Conservation (phyloP, 2,113 vertebrate species). For the Atractosteus spatula region DNA sequence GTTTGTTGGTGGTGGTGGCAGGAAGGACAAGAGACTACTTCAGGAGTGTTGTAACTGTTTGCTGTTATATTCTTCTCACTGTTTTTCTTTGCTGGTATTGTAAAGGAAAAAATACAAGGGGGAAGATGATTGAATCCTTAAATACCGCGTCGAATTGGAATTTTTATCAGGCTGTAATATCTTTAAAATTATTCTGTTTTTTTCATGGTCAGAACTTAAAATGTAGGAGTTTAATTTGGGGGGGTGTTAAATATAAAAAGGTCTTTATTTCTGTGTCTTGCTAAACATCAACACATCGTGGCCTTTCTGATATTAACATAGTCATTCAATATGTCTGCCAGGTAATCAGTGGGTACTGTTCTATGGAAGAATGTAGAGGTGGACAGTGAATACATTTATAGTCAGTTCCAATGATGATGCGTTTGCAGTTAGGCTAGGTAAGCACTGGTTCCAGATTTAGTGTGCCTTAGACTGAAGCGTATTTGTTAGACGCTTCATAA, state of each 20-base stretch:
- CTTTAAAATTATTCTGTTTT: no score
- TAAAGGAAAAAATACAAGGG: neutral
- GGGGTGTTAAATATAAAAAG: no score
- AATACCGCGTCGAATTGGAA: no score
- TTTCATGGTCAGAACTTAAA: no score
- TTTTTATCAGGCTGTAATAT: no score
- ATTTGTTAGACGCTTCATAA: no score
- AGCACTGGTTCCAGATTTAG: no score
- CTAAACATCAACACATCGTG: neutral
- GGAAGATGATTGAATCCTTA: no score
- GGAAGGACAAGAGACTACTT: neutral
- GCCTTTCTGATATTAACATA: neutral
- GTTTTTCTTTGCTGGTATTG: neutral
- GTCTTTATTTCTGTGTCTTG: neutral
- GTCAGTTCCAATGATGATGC: neutral
- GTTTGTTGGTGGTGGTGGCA: neutral
- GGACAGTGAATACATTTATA: conserved; percentile 17
- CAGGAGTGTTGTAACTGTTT: neutral
- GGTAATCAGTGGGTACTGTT: neutral
- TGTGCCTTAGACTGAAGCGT: no score
- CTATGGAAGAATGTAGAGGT: neutral
- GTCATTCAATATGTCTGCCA: neutral
- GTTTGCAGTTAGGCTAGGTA: no score
- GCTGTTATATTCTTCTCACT: neutral
- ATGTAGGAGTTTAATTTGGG: no score